Percentiles rank a stretch among this genome's conserved stretches.
Evolutionary conservation across 2,888 invertebrate species (phyloP).

Genomic region (Sericinus montela): DNA sequence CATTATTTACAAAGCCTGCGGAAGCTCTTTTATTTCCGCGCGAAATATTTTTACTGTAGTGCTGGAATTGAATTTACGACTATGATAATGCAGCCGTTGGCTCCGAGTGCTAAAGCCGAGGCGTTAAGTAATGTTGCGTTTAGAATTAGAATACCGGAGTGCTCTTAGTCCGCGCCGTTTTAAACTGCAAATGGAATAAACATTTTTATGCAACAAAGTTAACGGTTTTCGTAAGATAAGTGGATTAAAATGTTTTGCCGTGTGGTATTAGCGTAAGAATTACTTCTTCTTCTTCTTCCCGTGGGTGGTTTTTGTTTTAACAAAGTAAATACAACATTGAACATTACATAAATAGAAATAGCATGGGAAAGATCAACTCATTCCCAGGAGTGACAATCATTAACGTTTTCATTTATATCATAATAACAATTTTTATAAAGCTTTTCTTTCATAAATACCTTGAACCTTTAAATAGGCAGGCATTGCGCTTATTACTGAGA

Average conservation of each 20-base stretch:
- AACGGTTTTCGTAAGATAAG: neutral
- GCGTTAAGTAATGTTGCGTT: conserved; percentile 9
- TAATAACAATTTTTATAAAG: no score
- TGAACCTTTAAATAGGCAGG: no score
- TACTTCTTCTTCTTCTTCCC: no score
- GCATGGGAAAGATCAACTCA: no score
- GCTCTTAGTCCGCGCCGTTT: conserved; percentile 1
- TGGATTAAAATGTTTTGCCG: neutral
- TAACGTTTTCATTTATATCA: no score
- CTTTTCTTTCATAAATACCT: no score
- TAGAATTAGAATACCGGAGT: conserved; percentile 10
- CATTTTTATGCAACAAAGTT: neutral
- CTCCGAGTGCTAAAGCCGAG: neutral
- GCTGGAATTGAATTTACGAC: conserved; percentile 19
- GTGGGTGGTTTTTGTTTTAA: no score
- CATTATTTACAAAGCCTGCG: neutral
- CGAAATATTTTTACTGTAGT: conserved; percentile 10
- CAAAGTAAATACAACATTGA: no score
- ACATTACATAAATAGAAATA: no score
- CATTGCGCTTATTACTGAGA: no score
- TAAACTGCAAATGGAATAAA: neutral
- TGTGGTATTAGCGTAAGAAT: no score
- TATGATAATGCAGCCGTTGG: conserved; percentile 12
- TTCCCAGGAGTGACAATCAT: no score
- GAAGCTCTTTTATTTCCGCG: conserved; percentile 1